phyloP scores from a whole-genome alignment of 2,888 invertebrate species.

The Hyalella azteca region DNA sequence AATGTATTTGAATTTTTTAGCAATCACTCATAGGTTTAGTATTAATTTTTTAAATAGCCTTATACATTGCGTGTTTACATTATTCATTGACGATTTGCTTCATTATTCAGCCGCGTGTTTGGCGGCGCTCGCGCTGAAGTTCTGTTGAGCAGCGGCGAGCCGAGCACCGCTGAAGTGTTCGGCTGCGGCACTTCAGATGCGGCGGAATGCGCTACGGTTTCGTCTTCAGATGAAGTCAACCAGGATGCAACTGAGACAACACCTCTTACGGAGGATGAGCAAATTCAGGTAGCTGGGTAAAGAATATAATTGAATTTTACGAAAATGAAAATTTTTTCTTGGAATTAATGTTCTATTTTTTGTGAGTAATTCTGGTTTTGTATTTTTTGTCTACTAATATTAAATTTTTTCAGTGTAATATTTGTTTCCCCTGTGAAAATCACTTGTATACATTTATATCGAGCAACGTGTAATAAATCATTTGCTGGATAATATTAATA shows the following conservation, averaged over 20 bases:
- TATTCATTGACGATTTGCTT: not conserved
- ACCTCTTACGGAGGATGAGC: conserved; percentile 11
- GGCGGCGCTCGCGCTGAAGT: conserved; percentile 7
- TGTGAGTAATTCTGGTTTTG: no score
- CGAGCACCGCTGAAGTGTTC: not conserved
- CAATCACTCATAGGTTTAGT: not conserved
- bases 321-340: no score
- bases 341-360: no score
- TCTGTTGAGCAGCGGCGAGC: not conserved
- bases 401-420: no score
- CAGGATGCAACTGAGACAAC: not conserved
- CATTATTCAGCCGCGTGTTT: not conserved
- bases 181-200: not conserved
- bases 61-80: not conserved
- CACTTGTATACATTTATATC: no score
- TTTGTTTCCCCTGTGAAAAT: no score
- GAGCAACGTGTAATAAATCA: no score
- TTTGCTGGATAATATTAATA: no score
- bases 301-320: no score
- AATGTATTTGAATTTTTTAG: no score
- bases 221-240: not conserved
- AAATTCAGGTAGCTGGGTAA: not conserved
- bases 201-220: not conserved
- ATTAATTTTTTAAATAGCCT: not conserved
- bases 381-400: no score